These are phyloP conservation scores for Macaca mulatta DNA, from an alignment of 2,113 vertebrate species.

Conservation along the genomic window DNA sequence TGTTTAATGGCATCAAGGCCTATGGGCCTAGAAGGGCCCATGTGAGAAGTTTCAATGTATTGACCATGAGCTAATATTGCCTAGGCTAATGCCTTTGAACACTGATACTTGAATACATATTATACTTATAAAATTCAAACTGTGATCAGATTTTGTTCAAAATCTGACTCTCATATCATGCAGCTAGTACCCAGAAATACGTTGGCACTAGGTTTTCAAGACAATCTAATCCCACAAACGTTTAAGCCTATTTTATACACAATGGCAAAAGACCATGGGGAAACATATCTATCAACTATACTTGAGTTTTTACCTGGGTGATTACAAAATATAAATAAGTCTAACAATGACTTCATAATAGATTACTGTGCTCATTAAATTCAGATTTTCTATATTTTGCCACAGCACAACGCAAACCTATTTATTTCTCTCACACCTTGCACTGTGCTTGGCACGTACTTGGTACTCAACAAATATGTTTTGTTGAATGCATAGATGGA, in stretches of 20 bases:
- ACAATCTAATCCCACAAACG: not conserved
- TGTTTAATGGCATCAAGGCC: not conserved
- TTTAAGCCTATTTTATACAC: not conserved
- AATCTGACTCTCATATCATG: not conserved
- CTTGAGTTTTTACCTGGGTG: not conserved
- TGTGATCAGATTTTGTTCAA: not conserved
- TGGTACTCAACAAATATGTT: not conserved
- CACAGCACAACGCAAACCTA: not conserved
- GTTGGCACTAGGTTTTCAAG: not conserved
- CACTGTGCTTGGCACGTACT: not conserved
- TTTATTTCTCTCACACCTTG: not conserved
- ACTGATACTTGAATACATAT: not conserved
- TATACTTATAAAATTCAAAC: not conserved
- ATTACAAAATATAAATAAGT: not conserved
- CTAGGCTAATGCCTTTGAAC: not conserved
- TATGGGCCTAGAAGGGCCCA: not conserved
- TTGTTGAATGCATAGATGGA: not conserved
- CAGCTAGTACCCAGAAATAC: not conserved
- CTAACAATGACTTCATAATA: slow-evolving; percentile 37
- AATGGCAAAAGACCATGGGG: not conserved
- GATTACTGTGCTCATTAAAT: not conserved
- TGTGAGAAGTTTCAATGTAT: not conserved
- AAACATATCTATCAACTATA: not conserved
- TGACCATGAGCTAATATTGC: not conserved
- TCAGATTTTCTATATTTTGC: slow-evolving; percentile 17